Evolutionary conservation across 2,888 invertebrate species (phyloP).

Genomic region (Philopedon plagiatum): DNA sequence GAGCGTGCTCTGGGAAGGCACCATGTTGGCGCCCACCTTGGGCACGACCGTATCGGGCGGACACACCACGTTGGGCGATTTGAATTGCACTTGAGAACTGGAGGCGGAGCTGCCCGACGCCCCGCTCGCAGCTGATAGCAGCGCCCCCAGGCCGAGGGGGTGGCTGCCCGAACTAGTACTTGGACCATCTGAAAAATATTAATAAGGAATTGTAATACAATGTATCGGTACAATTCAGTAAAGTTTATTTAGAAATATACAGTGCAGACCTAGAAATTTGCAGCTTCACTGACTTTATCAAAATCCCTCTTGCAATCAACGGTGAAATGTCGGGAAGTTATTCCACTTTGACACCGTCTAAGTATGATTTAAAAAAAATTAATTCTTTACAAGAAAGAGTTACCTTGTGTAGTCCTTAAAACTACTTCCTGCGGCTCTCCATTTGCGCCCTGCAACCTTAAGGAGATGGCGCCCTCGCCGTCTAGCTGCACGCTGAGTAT

Average conservation of each 20-base stretch:
- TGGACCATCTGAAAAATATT: constrained; percentile 27
- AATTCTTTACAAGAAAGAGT: background rate
- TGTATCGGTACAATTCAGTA: no score
- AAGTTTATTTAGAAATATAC: no score
- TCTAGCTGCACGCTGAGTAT: constrained; percentile 96
- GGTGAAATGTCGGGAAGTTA: no score
- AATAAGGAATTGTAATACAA: no score
- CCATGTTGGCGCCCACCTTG: constrained; percentile 58
- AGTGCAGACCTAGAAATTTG: no score
- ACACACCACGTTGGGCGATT: constrained; percentile 90
- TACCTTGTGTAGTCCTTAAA: constrained; percentile 69
- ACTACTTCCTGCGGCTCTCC: constrained; percentile 80
- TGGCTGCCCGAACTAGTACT: constrained; percentile 30
- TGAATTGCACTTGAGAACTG: constrained; percentile 66
- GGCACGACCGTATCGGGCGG: constrained; percentile 78
- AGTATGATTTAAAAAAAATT: constrained; percentile 1
- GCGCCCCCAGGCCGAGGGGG: constrained; percentile 30
- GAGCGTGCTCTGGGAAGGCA: constrained; percentile 54
- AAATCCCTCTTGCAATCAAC: no score
- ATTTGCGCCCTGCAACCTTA: constrained; percentile 74
- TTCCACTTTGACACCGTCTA: no score
- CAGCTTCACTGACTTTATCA: no score
- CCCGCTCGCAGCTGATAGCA: constrained; percentile 41
- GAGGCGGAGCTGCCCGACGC: constrained; percentile 29
- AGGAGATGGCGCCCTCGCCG: constrained; percentile 85